A percentile compares a stretch with the other conserved stretches of the same genome.
phyloP scores from a whole-genome alignment of 2,113 vertebrate species.

The Physeter macrocephalus region DNA sequence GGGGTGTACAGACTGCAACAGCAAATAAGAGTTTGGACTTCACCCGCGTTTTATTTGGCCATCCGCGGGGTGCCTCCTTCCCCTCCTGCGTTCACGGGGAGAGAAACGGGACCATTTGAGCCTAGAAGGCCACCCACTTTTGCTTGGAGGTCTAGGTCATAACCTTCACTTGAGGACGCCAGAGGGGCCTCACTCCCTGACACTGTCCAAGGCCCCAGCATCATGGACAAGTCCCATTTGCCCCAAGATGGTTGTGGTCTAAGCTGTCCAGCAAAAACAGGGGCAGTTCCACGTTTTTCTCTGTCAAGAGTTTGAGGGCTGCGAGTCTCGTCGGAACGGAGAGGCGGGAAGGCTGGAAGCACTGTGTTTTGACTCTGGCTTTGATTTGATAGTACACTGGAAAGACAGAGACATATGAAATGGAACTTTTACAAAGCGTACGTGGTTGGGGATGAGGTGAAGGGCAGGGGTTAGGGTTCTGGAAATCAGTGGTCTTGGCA shows the following conservation, averaged over 20 bases:
- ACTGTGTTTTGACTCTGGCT: neutral
- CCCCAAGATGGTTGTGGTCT: neutral
- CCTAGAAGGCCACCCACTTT: neutral
- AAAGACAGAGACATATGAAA: neutral
- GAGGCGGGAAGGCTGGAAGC: neutral
- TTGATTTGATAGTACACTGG: neutral
- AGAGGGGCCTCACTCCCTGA: neutral
- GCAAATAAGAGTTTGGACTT: neutral
- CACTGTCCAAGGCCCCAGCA: neutral
- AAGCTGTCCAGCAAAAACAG: neutral
- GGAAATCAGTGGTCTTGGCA: neutral
- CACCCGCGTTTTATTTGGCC: neutral
- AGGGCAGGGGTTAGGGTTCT: neutral
- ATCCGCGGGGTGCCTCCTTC: neutral
- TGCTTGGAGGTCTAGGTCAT: neutral
- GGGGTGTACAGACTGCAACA: neutral
- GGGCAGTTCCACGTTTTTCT: neutral
- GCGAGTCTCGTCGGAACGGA: neutral
- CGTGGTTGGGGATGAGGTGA: neutral
- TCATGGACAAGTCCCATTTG: neutral
- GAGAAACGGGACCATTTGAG: neutral
- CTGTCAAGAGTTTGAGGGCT: neutral
- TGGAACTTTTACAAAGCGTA: neutral
- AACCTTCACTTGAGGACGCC: neutral
- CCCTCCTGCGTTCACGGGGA: neutral